Base-by-base conservation (phyloP, 1,140 invertebrate species). In the Nymphalis io region DNA sequence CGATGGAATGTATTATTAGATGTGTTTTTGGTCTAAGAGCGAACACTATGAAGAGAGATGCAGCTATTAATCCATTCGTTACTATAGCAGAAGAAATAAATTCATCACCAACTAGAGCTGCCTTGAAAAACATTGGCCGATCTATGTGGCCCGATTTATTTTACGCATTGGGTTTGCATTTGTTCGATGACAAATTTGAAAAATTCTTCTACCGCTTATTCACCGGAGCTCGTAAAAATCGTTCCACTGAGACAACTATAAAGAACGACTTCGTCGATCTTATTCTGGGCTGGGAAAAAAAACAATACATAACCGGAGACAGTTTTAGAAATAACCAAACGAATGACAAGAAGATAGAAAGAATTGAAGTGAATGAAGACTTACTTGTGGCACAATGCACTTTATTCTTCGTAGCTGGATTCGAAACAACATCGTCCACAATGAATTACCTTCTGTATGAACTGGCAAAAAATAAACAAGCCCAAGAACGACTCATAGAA, bases 131-230 rank as follows among this genome's bases (percentile, higher is more conserved):
- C 8, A 42, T 69, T 11, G 40, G 21, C 3, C 67, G 79, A 16
- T 11, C 72, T n/a, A 71, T 81, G 21, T 81, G 77, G 79, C 79
- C 79, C 5, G 20, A 39, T 0, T 16, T 76, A 27, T 79, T 81
- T 48, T 81, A 81, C 16, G 44, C 39, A 2, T 39, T 78, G 10
- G 65, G 72, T 3, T 72, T 68, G 6, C 53, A 68, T 13, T 48
- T 65, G 11, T 78, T 78, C 40, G 72, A 75, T 12, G 2, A 46
- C 0, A 68, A 74, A 38, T 39, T 81, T 81, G 20, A 23, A 58
- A 8, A 60, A 55, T n/a, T n/a, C n/a, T n/a, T n/a, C n/a, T n/a
- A 46, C 15, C 66, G 76, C 13, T 33, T 79, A 2, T 21, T 77
- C 3, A 33, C 58, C 0, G 60, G 59, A 6, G 77, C 75, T 21